Evolutionary conservation across 2,797 vertebrate genomes (phyloP).

Genomic region (Heliangelus exortis): DNA sequence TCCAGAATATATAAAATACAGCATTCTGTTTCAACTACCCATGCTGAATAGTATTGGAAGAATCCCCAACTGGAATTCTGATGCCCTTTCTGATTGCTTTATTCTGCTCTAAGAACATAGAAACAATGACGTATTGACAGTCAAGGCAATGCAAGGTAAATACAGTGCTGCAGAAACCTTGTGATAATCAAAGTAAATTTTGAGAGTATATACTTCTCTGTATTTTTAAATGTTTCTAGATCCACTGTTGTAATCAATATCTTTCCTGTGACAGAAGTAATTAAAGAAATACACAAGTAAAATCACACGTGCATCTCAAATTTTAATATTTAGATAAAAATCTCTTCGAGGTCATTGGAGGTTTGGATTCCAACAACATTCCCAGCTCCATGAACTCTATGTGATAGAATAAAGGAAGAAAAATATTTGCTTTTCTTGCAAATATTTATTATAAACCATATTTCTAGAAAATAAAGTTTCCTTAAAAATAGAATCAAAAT

Average conservation of each 20-base stretch:
- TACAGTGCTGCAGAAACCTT: background rate
- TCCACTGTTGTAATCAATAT: background rate
- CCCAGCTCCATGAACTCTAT: background rate
- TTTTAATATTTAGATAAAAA: background rate
- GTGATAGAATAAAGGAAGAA: background rate
- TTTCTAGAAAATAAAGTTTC: background rate
- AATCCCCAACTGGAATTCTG: background rate
- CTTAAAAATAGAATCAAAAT: background rate
- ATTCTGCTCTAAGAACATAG: background rate
- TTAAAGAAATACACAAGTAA: background rate
- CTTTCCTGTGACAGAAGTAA: background rate
- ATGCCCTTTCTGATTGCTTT: background rate
- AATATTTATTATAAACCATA: background rate
- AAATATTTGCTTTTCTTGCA: background rate
- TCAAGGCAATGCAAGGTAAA: background rate
- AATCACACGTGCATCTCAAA: rapidly evolving
- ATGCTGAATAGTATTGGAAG: background rate
- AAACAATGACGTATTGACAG: background rate
- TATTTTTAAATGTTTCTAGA: background rate
- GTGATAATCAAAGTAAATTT: background rate
- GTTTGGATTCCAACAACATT: background rate
- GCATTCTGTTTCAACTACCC: background rate
- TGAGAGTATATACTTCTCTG: background rate
- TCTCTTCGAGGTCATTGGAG: background rate
- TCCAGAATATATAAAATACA: background rate